These are phyloP conservation scores for Hydrotaea diabolus DNA, from an alignment of 2,888 invertebrate genomes.

Conservation along the genomic window DNA sequence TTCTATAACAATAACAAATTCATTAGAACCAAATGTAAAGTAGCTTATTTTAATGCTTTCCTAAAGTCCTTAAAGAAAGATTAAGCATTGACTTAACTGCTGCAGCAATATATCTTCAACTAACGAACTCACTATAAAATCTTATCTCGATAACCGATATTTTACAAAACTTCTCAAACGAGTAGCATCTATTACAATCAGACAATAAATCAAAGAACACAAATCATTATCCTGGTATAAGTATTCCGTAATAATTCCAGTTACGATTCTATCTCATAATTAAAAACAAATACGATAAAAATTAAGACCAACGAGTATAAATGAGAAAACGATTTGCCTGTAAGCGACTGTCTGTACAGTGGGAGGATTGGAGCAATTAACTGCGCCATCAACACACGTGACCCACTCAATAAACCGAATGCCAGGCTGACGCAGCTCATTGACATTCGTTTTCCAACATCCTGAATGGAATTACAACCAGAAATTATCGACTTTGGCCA, in stretches of 20 bases:
- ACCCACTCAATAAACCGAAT: conserved; percentile 14
- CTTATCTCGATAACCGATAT: too few relatives aligned
- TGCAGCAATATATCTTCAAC: too few relatives aligned
- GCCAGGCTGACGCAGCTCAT: conserved; percentile 40
- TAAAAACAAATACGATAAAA: conserved; percentile 64
- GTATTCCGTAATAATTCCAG: background rate
- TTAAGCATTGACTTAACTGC: too few relatives aligned
- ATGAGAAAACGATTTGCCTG: conserved; percentile 36
- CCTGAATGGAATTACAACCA: conserved; percentile 52
- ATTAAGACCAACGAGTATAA: conserved; percentile 42
- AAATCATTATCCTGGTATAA: background rate
- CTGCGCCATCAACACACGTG: conserved; percentile 64
- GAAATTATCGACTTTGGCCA: conserved; percentile 56
- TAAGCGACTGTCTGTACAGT: background rate
- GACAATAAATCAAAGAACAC: background rate
- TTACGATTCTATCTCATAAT: conserved; percentile 26
- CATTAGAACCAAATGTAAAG: too few relatives aligned
- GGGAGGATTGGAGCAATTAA: conserved; percentile 64
- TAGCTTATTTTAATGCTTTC: too few relatives aligned
- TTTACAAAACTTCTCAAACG: background rate
- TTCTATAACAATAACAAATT: too few relatives aligned
- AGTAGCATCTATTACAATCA: background rate
- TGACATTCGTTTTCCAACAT: conserved; percentile 63
- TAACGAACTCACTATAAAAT: too few relatives aligned
- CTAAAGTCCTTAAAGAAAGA: too few relatives aligned